A percentile compares a stretch with the other conserved stretches of the same genome.
phyloP scores from a whole-genome alignment of 2,888 invertebrate genomes.

The Leptopilina drosophilae region DNA sequence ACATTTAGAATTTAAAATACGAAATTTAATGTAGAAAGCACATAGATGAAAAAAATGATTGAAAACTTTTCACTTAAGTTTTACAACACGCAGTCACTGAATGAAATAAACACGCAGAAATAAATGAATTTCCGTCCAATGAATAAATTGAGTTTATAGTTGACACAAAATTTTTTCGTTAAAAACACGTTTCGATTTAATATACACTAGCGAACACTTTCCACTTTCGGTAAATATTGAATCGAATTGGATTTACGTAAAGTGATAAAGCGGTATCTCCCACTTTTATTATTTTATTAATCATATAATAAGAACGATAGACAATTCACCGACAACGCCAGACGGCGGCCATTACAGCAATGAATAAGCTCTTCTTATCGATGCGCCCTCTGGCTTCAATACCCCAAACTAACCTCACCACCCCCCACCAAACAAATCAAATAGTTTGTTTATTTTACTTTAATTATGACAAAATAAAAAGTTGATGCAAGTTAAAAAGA shows the following conservation, averaged over 20 bases:
- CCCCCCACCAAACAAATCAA: slow-evolving; percentile 20
- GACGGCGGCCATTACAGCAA: slow-evolving; percentile 74
- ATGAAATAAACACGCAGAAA: slow-evolving; percentile 57
- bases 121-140: slow-evolving; percentile 23
- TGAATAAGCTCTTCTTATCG: slow-evolving; percentile 62
- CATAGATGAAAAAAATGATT: neutral
- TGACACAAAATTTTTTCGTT: slow-evolving; percentile 7
- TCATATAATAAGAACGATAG: slow-evolving; percentile 31
- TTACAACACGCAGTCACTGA: slow-evolving; percentile 47
- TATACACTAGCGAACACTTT: neutral
- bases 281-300: slow-evolving; percentile 14
- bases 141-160: neutral
- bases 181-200: slow-evolving; percentile 18
- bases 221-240: slow-evolving; percentile 14
- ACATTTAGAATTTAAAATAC: neutral
- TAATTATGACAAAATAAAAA: neutral
- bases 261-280: slow-evolving; percentile 34
- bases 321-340: slow-evolving; percentile 71
- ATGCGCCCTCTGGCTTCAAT: slow-evolving; percentile 57
- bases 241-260: slow-evolving; percentile 19
- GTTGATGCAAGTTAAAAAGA: too few relatives aligned
- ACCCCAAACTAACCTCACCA: slow-evolving; percentile 45
- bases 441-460: slow-evolving; percentile 1
- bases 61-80: slow-evolving; percentile 49
- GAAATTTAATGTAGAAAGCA: neutral